Evolutionary conservation across 2,888 invertebrate genomes (phyloP).

Genomic region (Ectemnius cavifrons): DNA sequence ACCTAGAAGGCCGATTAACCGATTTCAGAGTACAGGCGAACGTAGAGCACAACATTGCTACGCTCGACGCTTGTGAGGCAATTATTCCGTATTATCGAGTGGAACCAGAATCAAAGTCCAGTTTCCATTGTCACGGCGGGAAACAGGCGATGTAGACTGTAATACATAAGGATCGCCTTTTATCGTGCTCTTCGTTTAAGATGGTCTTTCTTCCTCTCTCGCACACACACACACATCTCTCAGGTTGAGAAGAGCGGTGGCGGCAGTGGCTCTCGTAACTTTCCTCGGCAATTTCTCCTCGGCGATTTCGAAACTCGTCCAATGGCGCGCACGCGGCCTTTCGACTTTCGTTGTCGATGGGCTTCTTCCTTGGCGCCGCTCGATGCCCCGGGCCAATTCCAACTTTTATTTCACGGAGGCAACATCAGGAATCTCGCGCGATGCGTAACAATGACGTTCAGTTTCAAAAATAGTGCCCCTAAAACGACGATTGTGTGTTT

Average conservation of each 20-base stretch:
- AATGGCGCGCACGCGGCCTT: conserved; percentile 47
- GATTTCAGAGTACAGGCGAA: not conserved
- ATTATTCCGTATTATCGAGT: conserved; percentile 15
- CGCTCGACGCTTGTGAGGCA: not conserved
- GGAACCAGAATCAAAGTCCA: not conserved
- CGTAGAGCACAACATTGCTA: not conserved
- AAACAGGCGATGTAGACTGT: conserved; percentile 1
- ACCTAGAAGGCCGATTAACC: conserved; percentile 25
- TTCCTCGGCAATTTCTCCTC: conserved; percentile 60
- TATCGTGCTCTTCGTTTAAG: conserved; percentile 42
- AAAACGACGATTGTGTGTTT: no score
- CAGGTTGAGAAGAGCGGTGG: not conserved
- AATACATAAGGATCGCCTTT: conserved; percentile 29
- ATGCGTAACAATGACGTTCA: no score
- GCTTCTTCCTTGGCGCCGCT: conserved; percentile 19
- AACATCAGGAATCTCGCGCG: no score
- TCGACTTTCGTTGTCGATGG: conserved; percentile 57
- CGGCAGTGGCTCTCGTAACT: conserved; percentile 47
- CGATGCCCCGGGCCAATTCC: conserved; percentile 26
- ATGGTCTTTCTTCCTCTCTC: not conserved
- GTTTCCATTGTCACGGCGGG: not conserved
- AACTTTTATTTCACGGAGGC: no score
- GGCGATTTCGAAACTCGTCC: conserved; percentile 61
- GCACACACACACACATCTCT: not conserved
- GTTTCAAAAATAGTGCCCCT: no score